A percentile compares a stretch with the other conserved stretches of the same genome.
Conservation (phyloP, 2,113 vertebrate species). For the Callithrix jacchus region DNA sequence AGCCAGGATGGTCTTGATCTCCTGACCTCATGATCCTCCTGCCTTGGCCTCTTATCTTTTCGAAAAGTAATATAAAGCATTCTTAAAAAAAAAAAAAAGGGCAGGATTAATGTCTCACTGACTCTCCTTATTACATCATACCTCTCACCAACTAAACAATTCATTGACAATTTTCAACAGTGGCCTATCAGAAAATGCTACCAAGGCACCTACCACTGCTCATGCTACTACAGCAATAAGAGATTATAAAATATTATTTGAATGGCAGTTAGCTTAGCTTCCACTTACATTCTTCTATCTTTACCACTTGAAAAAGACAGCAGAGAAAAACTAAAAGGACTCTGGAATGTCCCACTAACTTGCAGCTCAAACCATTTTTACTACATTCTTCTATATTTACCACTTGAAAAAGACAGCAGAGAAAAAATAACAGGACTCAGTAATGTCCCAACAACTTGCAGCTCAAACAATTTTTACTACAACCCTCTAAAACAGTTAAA, state of each 20-base stretch:
- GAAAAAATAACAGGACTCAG: neutral
- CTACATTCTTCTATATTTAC: neutral
- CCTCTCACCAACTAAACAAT: neutral
- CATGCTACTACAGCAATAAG: neutral
- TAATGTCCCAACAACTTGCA: neutral
- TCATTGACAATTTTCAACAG: constrained; percentile 2
- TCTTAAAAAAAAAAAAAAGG: neutral
- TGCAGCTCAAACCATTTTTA: constrained; percentile 30
- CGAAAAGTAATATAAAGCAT: neutral
- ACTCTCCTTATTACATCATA: neutral
- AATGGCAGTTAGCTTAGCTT: constrained; percentile 18
- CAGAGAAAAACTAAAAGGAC: neutral
- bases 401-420: constrained; percentile 13
- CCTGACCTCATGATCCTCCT: too few species aligned
- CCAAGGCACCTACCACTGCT: neutral
- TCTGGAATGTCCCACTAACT: constrained; percentile 12
- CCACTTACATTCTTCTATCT: neutral
- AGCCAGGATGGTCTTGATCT: too few species aligned
- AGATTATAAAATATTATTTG: constrained; percentile 28
- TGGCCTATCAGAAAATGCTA: neutral
- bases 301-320: constrained; percentile 34
- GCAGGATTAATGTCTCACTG: neutral
- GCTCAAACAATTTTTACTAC: constrained; percentile 24
- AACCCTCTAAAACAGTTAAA: constrained; percentile 34
- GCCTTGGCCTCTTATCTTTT: neutral